These are phyloP conservation scores for Perodicticus potto DNA, from an alignment of 2,797 vertebrate species.

Conservation along the genomic window DNA sequence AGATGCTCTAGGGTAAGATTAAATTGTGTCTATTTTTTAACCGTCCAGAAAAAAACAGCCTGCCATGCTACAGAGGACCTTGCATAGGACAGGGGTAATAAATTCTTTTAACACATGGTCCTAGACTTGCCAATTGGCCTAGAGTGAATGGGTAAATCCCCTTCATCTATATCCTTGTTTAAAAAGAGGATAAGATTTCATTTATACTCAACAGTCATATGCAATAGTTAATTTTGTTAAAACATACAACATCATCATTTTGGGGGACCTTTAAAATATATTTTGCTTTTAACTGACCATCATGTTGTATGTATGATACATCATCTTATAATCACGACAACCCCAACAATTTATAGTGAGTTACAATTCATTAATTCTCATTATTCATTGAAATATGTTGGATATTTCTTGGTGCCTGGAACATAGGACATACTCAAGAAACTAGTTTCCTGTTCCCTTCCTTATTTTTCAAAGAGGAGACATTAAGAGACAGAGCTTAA, in stretches of 20 bases:
- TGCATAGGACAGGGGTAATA: not conserved
- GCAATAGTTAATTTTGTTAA: constrained; percentile 43
- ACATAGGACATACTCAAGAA: constrained; percentile 31
- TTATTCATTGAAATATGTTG: constrained; percentile 30
- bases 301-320: constrained; percentile 6
- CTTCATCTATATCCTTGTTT: constrained; percentile 1
- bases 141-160: constrained; percentile 10
- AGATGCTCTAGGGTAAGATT: constrained; percentile 39
- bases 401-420: constrained; percentile 13
- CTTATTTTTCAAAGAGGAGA: constrained; percentile 50
- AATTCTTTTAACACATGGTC: constrained; percentile 30
- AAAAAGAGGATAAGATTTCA: constrained; percentile 46
- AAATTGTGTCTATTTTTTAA: not conserved
- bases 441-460: not conserved
- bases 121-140: constrained; percentile 16
- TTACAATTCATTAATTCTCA: constrained; percentile 29
- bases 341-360: constrained; percentile 6
- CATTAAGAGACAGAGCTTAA: not conserved
- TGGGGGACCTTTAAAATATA: not conserved
- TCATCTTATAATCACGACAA: constrained; percentile 55
- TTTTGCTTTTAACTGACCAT: constrained; percentile 53
- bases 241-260: not conserved
- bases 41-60: constrained; percentile 20
- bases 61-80: not conserved
- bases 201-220: constrained; percentile 24